Evolutionary conservation across 1,140 invertebrate genomes (phyloP).

Genomic region (Bursaphelenchus mucronatus): DNA sequence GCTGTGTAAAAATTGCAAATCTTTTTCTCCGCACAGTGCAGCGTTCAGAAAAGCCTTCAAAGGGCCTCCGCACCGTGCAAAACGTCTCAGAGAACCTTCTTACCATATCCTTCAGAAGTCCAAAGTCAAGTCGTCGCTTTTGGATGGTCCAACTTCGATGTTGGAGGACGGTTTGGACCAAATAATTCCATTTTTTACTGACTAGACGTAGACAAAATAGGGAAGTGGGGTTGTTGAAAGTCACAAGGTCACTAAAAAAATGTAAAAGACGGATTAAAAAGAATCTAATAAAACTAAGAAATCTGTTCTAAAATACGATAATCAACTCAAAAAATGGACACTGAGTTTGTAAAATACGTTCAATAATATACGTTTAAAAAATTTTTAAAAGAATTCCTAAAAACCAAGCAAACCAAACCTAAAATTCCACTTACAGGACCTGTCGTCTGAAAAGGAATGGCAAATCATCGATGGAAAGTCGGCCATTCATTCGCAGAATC

Average conservation of each 20-base stretch:
- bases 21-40: too few species aligned
- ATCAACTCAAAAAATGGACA: too few species aligned
- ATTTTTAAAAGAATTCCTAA: too few species aligned
- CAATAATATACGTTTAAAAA: too few species aligned
- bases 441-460: slow-evolving; percentile 8
- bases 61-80: too few species aligned
- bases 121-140: slow-evolving; percentile 6
- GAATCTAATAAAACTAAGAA: neutral
- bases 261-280: neutral
- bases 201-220: neutral
- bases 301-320: too few species aligned
- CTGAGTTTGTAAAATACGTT: too few species aligned
- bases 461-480: slow-evolving; percentile 16
- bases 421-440: slow-evolving; percentile 1
- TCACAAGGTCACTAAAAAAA: neutral
- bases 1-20: too few species aligned
- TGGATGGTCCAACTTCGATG: slow-evolving; percentile 5
- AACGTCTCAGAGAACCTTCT: too few species aligned
- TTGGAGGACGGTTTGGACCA: slow-evolving; percentile 11
- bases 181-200: slow-evolving; percentile 8
- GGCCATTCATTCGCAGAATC: too few species aligned
- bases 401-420: too few species aligned
- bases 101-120: neutral
- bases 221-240: slow-evolving; percentile 3
- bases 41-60: too few species aligned